Evolutionary conservation across 2,888 invertebrate species (phyloP), one percentile per base, ranked within the genome.

Genomic region (Buathra laborator): DNA sequence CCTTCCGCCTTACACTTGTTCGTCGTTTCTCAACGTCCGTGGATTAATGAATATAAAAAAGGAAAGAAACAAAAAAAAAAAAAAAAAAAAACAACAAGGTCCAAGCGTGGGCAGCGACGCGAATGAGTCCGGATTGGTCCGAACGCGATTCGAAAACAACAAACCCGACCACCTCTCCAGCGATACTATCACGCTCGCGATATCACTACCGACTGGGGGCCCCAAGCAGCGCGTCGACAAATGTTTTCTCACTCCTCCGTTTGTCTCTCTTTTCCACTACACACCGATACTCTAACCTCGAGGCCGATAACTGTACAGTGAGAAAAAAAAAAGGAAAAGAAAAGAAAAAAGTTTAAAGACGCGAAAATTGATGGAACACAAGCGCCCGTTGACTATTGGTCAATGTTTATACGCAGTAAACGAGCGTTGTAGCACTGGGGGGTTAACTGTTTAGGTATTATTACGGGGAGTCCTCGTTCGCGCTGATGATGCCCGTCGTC

Each of bases 81-180:
- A 29, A n/a, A n/a, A 46, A 14, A 24, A 77, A 77, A 59, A 56
- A 78, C n/a, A 68, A 70, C 56, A 51, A 66, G 51, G 59, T 70
- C 70, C 59, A 62, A 48, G 78, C 77, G 67, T 77, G 77, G 67
- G 67, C 44, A 68, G 53, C 37, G 32, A 29, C 19, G 51, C 24
- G 70, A 77, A 81, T 75, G 64, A 72, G 83, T 86, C 83, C 82
- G 46, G 64, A 62, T 64, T 76, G 37, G 71, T 66, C 75, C 24
- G 53, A 53, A 43, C 24, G 53, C 48, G 14, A 46, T 70, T 48
- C 70, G 62, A 78, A 78, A 78, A 78, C 78, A 77, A 77, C 67
- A 70, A 78, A 37, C n/a, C 56, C 66, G 14, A 29, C 70, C 51
- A 51, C 44, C 29, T 32, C 29, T 32, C 70, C 46, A 46, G 19